Conservation (phyloP, 2,888 invertebrate species). For the Tanaodytes sp. region DNA sequence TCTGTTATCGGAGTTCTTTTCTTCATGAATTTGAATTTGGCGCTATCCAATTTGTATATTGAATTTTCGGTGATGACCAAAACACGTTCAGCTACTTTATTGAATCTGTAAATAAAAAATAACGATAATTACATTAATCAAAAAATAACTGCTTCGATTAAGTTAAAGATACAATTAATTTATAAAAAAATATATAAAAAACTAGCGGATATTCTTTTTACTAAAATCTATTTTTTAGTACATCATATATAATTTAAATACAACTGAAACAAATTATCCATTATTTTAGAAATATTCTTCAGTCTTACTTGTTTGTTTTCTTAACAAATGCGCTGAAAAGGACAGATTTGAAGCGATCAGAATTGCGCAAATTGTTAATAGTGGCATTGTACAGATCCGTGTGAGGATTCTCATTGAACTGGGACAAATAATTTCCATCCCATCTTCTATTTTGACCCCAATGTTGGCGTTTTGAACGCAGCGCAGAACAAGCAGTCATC, state of each 20-base stretch:
- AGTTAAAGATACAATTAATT: too few species aligned
- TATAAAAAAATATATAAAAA: too few species aligned
- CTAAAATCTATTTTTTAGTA: too few species aligned
- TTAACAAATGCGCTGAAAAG: conserved; percentile 71
- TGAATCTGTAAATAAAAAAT: conserved; percentile 72
- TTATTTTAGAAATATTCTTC: neutral
- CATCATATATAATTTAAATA: too few species aligned
- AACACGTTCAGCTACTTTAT: conserved; percentile 90
- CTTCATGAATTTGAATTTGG: conserved; percentile 90
- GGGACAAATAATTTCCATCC: conserved; percentile 87
- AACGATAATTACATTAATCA: neutral
- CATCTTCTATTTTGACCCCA: conserved; percentile 87
- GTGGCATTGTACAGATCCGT: conserved; percentile 79
- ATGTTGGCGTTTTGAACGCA: conserved; percentile 79
- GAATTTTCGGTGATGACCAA: conserved; percentile 87
- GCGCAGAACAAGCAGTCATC: conserved; percentile 82
- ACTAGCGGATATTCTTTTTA: too few species aligned
- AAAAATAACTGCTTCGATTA: too few species aligned
- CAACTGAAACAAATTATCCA: too few species aligned
- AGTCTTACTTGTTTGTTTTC: conserved; percentile 65
- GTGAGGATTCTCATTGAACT: conserved; percentile 80
- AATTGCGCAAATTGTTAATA: conserved; percentile 80
- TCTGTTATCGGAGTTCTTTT: conserved; percentile 86
- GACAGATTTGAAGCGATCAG: conserved; percentile 78
- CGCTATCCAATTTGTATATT: conserved; percentile 89